A percentile compares a stretch with the other conserved stretches of the same genome.
Evolutionary conservation across 2,888 invertebrate species (phyloP).

Genomic region (Gnatocerus cornutus): DNA sequence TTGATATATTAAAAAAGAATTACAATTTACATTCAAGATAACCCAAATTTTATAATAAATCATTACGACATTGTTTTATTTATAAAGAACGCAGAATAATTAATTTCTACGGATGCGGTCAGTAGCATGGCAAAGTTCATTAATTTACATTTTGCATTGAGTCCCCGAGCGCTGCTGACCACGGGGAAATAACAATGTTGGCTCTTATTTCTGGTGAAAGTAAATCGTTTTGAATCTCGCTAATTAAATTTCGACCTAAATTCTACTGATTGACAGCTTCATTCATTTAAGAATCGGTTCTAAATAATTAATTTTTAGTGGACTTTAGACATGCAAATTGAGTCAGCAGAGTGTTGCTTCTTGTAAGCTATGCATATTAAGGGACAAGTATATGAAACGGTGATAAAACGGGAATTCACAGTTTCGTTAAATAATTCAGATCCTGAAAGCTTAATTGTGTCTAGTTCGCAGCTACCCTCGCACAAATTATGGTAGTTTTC

Average conservation of each 20-base stretch:
- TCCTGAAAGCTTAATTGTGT: constrained; percentile 51
- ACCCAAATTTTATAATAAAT: constrained; percentile 41
- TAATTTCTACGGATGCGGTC: constrained; percentile 42
- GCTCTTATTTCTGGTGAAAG: constrained; percentile 16
- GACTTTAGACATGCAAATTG: constrained; percentile 47
- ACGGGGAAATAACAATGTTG: constrained; percentile 35
- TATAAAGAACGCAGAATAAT: constrained; percentile 27
- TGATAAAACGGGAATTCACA: constrained; percentile 50
- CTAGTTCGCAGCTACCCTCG: constrained; percentile 33
- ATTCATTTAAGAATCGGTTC: constrained; percentile 2
- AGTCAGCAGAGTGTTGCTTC: constrained; percentile 45
- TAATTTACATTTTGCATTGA: constrained; percentile 47
- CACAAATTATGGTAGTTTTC: constrained; percentile 37
- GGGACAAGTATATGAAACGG: constrained; percentile 52
- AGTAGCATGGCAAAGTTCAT: constrained; percentile 29
- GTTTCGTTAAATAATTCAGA: constrained; percentile 50
- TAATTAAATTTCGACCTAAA: neutral
- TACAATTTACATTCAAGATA: constrained; percentile 17
- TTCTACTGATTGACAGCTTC: constrained; percentile 1
- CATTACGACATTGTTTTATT: constrained; percentile 18
- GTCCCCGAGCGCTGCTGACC: constrained; percentile 24
- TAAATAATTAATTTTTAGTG: constrained; percentile 52
- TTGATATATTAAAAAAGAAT: constrained; percentile 8
- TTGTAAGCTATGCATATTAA: constrained; percentile 55
- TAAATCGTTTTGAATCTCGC: constrained; percentile 24